Conservation (phyloP, 2,797 vertebrate genomes). For the Smutsia gigantea region DNA sequence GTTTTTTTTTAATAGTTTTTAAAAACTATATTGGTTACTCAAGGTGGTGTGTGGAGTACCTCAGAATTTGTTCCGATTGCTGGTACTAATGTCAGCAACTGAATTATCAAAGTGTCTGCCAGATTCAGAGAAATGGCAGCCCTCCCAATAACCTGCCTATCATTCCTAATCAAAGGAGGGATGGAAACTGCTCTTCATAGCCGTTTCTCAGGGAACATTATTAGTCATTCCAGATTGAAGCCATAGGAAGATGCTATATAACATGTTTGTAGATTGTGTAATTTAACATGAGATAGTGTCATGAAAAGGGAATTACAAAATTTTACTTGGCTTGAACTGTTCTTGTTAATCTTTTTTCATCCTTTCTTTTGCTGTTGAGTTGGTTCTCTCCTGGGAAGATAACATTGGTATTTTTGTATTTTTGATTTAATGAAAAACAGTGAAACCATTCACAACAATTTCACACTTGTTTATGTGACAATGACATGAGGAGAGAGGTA, state of each 20-base stretch:
- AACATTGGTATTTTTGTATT: not conserved
- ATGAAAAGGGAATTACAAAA: constrained; percentile 27
- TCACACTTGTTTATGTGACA: not conserved
- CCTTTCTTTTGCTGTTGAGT: constrained; percentile 9
- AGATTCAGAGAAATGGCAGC: not conserved
- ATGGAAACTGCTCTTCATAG: not conserved
- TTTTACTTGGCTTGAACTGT: not conserved
- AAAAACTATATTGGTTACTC: not conserved
- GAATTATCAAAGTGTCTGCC: constrained; percentile 23
- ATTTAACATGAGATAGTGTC: constrained; percentile 32
- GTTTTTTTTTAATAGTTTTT: too few species aligned
- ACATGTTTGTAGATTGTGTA: not conserved
- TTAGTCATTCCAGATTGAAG: constrained; percentile 42
- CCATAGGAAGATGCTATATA: not conserved
- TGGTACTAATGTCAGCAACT: not conserved
- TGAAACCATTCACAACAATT: not conserved
- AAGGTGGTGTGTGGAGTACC: not conserved
- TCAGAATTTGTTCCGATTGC: not conserved
- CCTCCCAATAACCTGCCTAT: constrained; percentile 27
- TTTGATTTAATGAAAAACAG: constrained; percentile 53
- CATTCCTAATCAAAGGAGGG: not conserved
- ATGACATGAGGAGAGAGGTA: not conserved
- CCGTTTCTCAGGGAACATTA: not conserved
- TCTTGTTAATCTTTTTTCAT: constrained; percentile 22
- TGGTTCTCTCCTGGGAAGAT: constrained; percentile 20